phyloP scores from a whole-genome alignment of 2,888 invertebrate species.

The Trissolcus japonicus region DNA sequence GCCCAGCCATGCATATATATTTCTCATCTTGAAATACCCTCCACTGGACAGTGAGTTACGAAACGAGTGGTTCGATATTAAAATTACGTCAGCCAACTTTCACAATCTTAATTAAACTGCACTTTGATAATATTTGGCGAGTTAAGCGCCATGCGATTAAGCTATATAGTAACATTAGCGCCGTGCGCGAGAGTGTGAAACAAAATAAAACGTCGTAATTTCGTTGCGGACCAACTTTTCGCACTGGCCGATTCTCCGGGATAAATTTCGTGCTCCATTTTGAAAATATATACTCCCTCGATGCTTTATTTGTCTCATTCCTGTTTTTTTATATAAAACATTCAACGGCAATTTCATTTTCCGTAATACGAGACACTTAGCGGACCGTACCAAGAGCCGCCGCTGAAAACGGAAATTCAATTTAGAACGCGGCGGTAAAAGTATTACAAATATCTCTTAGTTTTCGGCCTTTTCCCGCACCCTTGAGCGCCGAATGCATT shows the following conservation, averaged over 20 bases:
- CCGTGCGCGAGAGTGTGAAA: not conserved
- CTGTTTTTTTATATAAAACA: not conserved
- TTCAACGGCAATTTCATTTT: conserved; percentile 10
- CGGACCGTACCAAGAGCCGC: conserved; percentile 11
- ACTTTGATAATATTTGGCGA: conserved; percentile 19
- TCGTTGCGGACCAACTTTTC: too few species aligned
- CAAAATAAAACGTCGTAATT: not conserved
- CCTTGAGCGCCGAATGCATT: not conserved
- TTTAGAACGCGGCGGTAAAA: conserved; percentile 17
- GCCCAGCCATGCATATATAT: not conserved
- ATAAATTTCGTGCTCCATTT: not conserved
- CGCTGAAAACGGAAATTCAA: conserved; percentile 20
- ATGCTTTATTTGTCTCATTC: not conserved
- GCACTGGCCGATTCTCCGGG: too few species aligned
- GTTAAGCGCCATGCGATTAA: conserved; percentile 8
- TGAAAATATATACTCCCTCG: not conserved
- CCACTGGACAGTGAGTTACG: not conserved
- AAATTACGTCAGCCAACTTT: conserved; percentile 20
- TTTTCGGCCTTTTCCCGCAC: not conserved
- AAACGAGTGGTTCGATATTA: conserved; percentile 5
- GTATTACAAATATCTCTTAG: conserved; percentile 10
- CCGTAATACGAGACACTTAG: conserved; percentile 11
- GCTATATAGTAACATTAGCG: too few species aligned
- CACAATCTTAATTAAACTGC: conserved; percentile 17
- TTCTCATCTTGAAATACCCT: too few species aligned